Base-by-base conservation (phyloP, 2,113 vertebrate genomes). In the Bufo gargarizans region DNA sequence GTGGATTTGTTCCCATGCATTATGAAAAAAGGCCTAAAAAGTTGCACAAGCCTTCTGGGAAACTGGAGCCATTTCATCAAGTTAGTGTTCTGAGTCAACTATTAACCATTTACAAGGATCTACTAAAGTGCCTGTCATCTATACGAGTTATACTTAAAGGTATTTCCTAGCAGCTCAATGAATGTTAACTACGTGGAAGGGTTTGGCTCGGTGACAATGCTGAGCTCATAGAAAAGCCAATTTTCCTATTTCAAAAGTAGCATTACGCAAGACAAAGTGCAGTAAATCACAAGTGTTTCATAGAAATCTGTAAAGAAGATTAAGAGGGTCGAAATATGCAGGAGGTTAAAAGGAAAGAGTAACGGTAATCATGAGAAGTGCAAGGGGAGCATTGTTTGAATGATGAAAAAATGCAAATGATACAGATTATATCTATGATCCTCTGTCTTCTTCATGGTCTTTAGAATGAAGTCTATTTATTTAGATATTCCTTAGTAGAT, bases 91-190 rank as follows among this genome's bases (percentile, higher is more conserved):
- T 81, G 86, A 86, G 85, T 87, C 86, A 87, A 78, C 85, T 61
- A 77, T 77, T 86, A 86, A 78, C 77, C 86, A 80, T 87, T 87
- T 79, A 87, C 77, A 87, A 87, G 77, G 22, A 80, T 87, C 86
- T 78, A 87, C 77, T 58, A 80, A 71, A 53, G 76, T 43, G 63
- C 69, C 77, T 87, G 86, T 87, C 76, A 80, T 87, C 86, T 80
- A 80, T 87, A 56, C 63, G 63, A 55, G 77, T 80, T 87, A 65
- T 69, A 71, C 61, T 80, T 69, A 80, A 80, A 80, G 77, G 49
- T 69, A 71, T 87, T 80, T 87, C 77, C 59, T 87, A 87, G 50
- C 61, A 80, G 61, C 77, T 69, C 63, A 55, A 78, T 71, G 77
- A 87, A 65, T 78, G 77, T 84, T 71, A 84, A 84, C 69, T 84